These are phyloP conservation scores for Aethes cnicana DNA, from an alignment of 2,888 invertebrate genomes.

Conservation along the genomic window DNA sequence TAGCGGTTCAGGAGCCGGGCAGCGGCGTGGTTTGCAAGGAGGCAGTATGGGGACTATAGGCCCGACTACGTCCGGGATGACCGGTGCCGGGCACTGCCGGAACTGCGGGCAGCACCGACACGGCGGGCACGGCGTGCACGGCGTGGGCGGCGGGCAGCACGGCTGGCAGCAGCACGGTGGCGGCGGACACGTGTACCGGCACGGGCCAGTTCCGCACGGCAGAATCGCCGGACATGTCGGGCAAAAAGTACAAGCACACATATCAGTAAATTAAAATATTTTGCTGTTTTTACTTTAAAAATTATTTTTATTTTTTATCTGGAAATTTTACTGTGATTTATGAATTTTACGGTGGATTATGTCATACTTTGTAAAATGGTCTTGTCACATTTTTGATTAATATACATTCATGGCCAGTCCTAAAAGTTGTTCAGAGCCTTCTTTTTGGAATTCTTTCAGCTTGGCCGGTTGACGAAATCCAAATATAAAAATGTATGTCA, in stretches of 20 bases:
- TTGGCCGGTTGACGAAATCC: too few species aligned
- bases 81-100: constrained; percentile 66
- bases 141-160: constrained; percentile 64
- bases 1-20: constrained; percentile 54
- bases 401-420: too few species aligned
- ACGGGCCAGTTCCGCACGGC: constrained; percentile 64
- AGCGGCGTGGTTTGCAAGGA: constrained; percentile 61
- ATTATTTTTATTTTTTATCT: not conserved
- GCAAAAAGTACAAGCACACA: constrained; percentile 60
- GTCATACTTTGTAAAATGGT: constrained; percentile 6
- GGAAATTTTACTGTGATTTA: too few species aligned
- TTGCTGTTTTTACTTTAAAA: constrained; percentile 19
- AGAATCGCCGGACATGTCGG: constrained; percentile 70
- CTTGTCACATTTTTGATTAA: too few species aligned
- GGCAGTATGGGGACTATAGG: constrained; percentile 72
- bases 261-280: constrained; percentile 31
- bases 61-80: constrained; percentile 64
- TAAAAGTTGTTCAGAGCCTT: too few species aligned
- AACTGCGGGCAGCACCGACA: constrained; percentile 63
- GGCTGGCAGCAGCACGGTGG: constrained; percentile 66
- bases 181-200: constrained; percentile 57
- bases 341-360: too few species aligned
- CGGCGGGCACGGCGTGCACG: constrained; percentile 70
- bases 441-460: too few species aligned
- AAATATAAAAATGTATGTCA: too few species aligned